Conservation (phyloP, 2,797 vertebrate species). For the Tadarida brasiliensis region DNA sequence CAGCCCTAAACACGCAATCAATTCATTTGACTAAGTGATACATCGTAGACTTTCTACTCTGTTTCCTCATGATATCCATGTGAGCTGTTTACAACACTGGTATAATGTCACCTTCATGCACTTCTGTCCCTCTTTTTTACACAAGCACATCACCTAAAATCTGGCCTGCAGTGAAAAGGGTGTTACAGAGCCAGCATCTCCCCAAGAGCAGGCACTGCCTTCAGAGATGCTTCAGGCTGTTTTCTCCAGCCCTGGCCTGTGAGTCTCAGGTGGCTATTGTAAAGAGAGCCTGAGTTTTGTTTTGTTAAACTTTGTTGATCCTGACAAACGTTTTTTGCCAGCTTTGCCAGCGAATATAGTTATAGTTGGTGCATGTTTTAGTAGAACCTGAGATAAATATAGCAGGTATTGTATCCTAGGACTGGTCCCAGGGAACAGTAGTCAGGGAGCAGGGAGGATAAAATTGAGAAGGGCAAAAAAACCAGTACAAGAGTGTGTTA, state of each 20-base stretch:
- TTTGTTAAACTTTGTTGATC: conserved; percentile 17
- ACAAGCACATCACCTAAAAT: background rate
- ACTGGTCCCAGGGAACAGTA: background rate
- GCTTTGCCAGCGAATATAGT: background rate
- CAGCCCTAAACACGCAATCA: background rate
- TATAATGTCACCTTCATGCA: background rate
- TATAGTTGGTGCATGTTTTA: background rate
- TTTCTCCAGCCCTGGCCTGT: background rate
- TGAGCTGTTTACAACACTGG: background rate
- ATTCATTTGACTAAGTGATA: conserved; percentile 4
- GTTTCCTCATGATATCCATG: background rate
- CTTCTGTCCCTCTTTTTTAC: background rate
- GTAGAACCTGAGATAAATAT: background rate
- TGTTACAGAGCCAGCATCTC: background rate
- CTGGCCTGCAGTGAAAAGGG: background rate
- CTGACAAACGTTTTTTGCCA: background rate
- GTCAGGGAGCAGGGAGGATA: background rate
- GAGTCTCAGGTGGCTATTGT: background rate
- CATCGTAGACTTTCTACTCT: background rate
- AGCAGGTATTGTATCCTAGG: background rate
- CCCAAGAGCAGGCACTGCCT: background rate
- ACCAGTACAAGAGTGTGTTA: rapidly evolving
- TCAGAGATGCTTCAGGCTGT: background rate
- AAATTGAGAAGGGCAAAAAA: background rate
- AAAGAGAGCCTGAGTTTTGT: background rate